A percentile compares a stretch with the other conserved stretches of the same genome.
Evolutionary conservation across 2,797 vertebrate species (phyloP).

Genomic region (Loriculus beryllinus): DNA sequence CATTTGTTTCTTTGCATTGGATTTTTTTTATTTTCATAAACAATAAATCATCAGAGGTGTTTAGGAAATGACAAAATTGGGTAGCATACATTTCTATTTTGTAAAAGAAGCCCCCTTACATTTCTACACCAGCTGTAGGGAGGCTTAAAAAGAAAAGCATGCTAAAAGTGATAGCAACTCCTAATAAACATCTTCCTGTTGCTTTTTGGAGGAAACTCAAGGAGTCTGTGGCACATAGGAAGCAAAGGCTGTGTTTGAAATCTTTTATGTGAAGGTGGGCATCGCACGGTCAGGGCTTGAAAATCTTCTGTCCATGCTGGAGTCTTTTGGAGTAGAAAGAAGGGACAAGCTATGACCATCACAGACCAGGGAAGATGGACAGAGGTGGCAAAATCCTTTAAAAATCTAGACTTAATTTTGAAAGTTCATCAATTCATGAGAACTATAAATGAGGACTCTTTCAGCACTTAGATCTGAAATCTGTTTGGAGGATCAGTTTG

Average conservation of each 20-base stretch:
- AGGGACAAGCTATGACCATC: neutral
- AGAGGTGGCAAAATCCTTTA: neutral
- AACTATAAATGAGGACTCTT: neutral
- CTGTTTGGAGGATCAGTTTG: neutral
- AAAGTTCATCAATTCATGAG: neutral
- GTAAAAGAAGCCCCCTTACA: neutral
- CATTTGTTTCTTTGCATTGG: neutral
- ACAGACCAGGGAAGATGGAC: too few relatives aligned
- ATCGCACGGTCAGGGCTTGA: neutral
- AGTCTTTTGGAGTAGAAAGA: neutral
- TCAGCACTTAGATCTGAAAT: neutral
- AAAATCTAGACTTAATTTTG: neutral
- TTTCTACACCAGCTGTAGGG: neutral
- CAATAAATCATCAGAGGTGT: neutral
- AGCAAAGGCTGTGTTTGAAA: neutral
- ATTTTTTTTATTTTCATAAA: neutral
- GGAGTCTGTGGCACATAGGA: fast-evolving
- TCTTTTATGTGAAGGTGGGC: neutral
- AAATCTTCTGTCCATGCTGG: neutral
- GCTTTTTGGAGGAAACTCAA: neutral
- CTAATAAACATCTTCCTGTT: neutral
- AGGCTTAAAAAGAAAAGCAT: neutral
- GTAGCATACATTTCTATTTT: neutral
- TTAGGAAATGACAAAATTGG: neutral
- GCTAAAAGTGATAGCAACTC: neutral